Percentiles rank a stretch among this genome's conserved stretches.
These are phyloP conservation scores for Fistularia commersonii DNA, from an alignment of 2,797 vertebrate species.

Conservation along the genomic window DNA sequence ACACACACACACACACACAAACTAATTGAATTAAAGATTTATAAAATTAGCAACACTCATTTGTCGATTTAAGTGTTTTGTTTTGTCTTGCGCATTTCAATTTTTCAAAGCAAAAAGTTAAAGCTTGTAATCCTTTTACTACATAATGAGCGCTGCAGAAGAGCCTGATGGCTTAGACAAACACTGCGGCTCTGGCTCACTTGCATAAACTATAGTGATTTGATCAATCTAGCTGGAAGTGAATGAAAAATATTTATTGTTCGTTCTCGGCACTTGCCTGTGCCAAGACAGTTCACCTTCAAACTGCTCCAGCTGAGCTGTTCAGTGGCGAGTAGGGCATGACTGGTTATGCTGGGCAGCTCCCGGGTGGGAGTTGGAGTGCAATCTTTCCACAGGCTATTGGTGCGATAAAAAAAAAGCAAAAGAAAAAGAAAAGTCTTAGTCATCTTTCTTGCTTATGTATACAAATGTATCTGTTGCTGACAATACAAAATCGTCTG, in stretches of 20 bases:
- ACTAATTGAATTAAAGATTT: too few relatives aligned
- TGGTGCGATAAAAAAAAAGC: slow-evolving; percentile 14
- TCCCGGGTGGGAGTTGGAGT: slow-evolving; percentile 23
- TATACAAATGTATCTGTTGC: slow-evolving; percentile 11
- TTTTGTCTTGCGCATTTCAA: too few relatives aligned
- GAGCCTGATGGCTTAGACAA: slow-evolving; percentile 4
- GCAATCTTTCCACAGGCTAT: slow-evolving; percentile 26
- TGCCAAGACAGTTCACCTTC: slow-evolving; percentile 28
- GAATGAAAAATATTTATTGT: slow-evolving; percentile 21
- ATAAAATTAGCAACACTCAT: too few relatives aligned
- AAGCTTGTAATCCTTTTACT: neutral
- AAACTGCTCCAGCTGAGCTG: slow-evolving; percentile 21
- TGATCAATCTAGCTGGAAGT: slow-evolving; percentile 21
- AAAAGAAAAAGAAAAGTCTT: slow-evolving; percentile 1
- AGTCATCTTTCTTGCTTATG: slow-evolving; percentile 15
- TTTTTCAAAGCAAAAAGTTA: neutral
- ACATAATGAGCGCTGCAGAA: neutral
- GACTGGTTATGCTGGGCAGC: slow-evolving; percentile 39
- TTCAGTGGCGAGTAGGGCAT: slow-evolving; percentile 23
- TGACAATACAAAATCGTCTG: slow-evolving; percentile 7
- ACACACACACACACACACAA: too few relatives aligned
- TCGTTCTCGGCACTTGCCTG: slow-evolving; percentile 12
- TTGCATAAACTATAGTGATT: slow-evolving; percentile 7
- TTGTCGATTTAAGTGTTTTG: too few relatives aligned
- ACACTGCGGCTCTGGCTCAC: slow-evolving; percentile 9